Base-by-base conservation (phyloP, 2,888 invertebrate species). In the Trichopria drosophilae region DNA sequence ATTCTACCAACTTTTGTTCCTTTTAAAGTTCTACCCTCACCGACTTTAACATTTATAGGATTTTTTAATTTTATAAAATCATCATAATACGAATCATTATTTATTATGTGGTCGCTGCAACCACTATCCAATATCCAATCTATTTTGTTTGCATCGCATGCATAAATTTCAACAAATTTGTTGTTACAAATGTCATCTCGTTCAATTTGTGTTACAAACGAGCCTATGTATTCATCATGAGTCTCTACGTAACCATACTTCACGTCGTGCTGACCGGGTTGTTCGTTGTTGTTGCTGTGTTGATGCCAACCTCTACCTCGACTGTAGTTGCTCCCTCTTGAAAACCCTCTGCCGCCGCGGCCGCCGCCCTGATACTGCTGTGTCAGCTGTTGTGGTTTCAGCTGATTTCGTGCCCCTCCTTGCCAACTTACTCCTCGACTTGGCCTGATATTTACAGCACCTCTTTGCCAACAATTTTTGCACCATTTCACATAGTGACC, bases 401-500 rank as follows among this genome's bases (percentile, higher is more conserved):
- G n/a, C 13, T 32, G 3, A 13, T 13, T 6, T 32, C 6, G 28
- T 28, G 28, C 28, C n/a, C 28, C 6, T 28, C 28, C 28, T 28
- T 5, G 28, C 28, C 28, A 28, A 28, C 4, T 12, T 28, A 13
- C 3, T 28, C 28, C 6, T 28, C 28, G 4, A 28, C 28, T 28
- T 28, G 4, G 6, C 13, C 28, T 28, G 26, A 6, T 23, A 39
- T 23, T 20, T 9, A 23, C 26, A n/a, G 12, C 9, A 15, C 37
- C 24, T 12, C 2, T 29, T 7, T n/a, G 20, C 19, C 40, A 32
- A 4, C 19, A 24, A 4, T 10, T 20, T 26, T n/a, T 7, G 15
- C 41, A 48, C n/a, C 46, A 20, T 35, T 15, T 20, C 7, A 9
- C 6, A 3, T 41, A 47, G 18, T 54, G 50, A 7, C 37, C 57